Base-by-base conservation (phyloP, 2,888 invertebrate genomes). In the Muschampia plurimacula region DNA sequence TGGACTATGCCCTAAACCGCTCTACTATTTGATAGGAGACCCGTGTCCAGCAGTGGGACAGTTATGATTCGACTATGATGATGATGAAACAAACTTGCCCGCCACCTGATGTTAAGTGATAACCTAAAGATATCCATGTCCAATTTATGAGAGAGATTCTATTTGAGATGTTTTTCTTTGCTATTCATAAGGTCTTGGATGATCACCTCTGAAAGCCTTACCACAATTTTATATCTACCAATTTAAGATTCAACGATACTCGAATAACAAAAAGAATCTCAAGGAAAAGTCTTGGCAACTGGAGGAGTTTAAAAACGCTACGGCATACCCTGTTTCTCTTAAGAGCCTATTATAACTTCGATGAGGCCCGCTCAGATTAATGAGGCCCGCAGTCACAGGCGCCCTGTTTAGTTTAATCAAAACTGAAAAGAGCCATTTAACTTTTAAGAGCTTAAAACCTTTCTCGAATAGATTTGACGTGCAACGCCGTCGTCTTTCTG, bases 351-450 rank as follows among this genome's bases (percentile, higher is more conserved):
- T 90, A 87, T 85, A 86, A 89, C 87, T 87, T 84, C 83, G 83
- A 86, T 86, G 84, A 81, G 79, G 79, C 81, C 28, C 83, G 81
- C 84, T 86, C 79, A 82, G 86, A 85, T 86, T 85, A 88, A 88
- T 86, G 85, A 85, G 83, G 74, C 73, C 77, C 76, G 77, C 82
- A 84, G 87, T 89, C 84, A 81, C 77, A 70, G 72, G 59, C 59
- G 59, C 78, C 77, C 79, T 86, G 86, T 85, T 86, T 85, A 85
- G 86, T 88, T 88, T 84, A 90, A 89, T 89, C 86, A 85, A 84
- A 86, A 87, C 83, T 84, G 83, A 85, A 86, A 88, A 86, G 84
- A 83, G 79, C 82, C 83, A 86, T 89, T 88, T 86, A 87, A 87
- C 86, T 87, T 86, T 86, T 81, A 83, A 84, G 81, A 81, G 78